These are phyloP conservation scores for Fulmarus glacialis DNA, from an alignment of 2,113 vertebrate species.

Conservation along the genomic window DNA sequence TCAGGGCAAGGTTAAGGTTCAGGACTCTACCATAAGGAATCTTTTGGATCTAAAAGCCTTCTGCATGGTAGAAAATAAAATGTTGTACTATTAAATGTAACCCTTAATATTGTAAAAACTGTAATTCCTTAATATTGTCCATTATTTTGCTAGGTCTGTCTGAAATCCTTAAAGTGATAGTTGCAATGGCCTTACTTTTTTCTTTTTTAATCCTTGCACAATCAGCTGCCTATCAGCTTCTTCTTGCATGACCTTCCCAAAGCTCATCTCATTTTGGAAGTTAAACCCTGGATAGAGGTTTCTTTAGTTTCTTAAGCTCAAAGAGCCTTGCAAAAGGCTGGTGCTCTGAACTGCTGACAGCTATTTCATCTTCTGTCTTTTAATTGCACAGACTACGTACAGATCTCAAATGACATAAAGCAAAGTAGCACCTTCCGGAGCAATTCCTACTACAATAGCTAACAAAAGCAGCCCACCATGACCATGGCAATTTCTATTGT, in stretches of 20 bases:
- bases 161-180: not conserved
- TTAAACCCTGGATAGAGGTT: not conserved
- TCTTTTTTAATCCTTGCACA: not conserved
- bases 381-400: not conserved
- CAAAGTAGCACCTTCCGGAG: not conserved
- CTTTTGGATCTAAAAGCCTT: not conserved
- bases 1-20: not conserved
- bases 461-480: not conserved
- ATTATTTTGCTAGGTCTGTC: not conserved
- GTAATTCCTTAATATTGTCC: not conserved
- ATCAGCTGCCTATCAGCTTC: not conserved
- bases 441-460: not conserved
- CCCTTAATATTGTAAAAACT: too few species aligned
- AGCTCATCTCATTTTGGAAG: not conserved
- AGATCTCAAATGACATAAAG: not conserved
- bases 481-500: rapidly evolving
- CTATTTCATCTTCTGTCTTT: not conserved
- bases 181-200: not conserved
- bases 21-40: not conserved
- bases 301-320: not conserved
- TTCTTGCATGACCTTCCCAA: not conserved
- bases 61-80: not conserved
- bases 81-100: not conserved
- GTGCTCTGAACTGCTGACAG: not conserved
- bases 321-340: not conserved